These are phyloP conservation scores for Diploptera punctata DNA, from an alignment of 2,888 invertebrate genomes.

Conservation along the genomic window DNA sequence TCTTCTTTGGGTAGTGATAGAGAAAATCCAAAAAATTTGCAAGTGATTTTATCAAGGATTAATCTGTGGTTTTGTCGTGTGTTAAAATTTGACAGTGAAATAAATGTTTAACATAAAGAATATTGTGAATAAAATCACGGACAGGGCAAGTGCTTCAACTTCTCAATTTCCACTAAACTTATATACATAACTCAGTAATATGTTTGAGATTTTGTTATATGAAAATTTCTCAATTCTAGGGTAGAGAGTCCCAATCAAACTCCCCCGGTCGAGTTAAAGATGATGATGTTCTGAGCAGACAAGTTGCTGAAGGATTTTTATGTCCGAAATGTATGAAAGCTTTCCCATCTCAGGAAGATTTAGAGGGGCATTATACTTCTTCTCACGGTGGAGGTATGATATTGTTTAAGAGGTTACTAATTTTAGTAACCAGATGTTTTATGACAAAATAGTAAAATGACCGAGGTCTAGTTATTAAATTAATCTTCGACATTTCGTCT, in stretches of 20 bases:
- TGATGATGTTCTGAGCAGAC: conserved; percentile 21
- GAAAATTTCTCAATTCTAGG: conserved; percentile 5
- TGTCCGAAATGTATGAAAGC: conserved; percentile 56
- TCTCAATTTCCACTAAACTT: neutral
- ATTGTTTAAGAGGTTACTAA: neutral
- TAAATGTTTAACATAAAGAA: conserved; percentile 48
- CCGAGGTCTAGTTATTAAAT: too few species aligned
- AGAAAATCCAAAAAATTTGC: too few species aligned
- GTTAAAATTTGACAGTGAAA: too few species aligned
- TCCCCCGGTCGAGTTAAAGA: conserved; percentile 24
- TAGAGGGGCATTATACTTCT: conserved; percentile 52
- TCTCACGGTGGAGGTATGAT: conserved; percentile 43
- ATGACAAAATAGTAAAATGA: too few species aligned
- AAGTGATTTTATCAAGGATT: too few species aligned
- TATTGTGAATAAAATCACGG: conserved; percentile 47
- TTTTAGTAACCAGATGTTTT: too few species aligned
- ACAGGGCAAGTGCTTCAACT: conserved; percentile 44
- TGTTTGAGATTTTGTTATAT: neutral
- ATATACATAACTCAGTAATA: neutral
- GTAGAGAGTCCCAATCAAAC: conserved; percentile 38
- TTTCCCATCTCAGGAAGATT: conserved; percentile 55
- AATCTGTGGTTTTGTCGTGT: too few species aligned
- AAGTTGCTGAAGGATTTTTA: conserved; percentile 56
- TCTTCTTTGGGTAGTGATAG: too few species aligned
- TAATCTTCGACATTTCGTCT: too few species aligned